A percentile compares a stretch with the other conserved stretches of the same genome.
phyloP scores from a whole-genome alignment of 2,888 invertebrate genomes.

The Drosophila pseudotalamancana region DNA sequence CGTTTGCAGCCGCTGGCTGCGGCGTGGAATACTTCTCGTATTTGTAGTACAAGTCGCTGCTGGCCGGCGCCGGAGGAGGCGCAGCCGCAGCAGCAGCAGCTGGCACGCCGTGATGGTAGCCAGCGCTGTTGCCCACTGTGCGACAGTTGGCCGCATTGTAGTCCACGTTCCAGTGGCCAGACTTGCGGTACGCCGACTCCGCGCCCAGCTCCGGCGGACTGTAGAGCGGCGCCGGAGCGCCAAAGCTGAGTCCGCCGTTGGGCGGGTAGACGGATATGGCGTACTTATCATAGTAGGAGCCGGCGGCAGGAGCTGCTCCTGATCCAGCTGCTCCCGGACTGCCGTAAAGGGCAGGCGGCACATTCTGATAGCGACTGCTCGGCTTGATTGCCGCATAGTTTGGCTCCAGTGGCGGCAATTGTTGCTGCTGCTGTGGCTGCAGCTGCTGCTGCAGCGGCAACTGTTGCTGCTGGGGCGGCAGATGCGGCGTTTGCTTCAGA shows the following conservation, averaged over 20 bases:
- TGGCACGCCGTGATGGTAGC: constrained; percentile 51
- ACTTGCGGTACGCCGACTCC: constrained; percentile 64
- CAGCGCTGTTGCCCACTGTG: constrained; percentile 4
- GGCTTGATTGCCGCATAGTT: constrained; percentile 72
- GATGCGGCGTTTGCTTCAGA: constrained; percentile 14
- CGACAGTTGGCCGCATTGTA: constrained; percentile 66
- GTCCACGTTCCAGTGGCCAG: constrained; percentile 73
- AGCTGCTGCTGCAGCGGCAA: constrained; percentile 22
- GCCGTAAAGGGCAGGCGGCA: constrained; percentile 18
- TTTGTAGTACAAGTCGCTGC: constrained; percentile 60
- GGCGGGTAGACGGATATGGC: constrained; percentile 65
- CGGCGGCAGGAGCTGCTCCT: not conserved
- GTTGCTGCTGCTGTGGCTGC: constrained; percentile 37
- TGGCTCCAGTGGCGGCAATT: constrained; percentile 64
- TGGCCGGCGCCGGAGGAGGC: constrained; percentile 9
- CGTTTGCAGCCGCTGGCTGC: constrained; percentile 11
- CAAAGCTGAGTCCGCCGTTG: constrained; percentile 32
- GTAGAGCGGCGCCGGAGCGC: constrained; percentile 57
- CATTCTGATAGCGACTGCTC: constrained; percentile 60
- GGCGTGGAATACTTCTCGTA: constrained; percentile 71
- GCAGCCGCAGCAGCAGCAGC: not conserved
- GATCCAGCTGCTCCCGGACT: constrained; percentile 7
- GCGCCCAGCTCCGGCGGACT: constrained; percentile 52
- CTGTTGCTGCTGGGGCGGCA: constrained; percentile 6
- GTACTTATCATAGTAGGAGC: constrained; percentile 73